Percentiles rank a stretch among this genome's conserved stretches.
Conservation (phyloP, 2,888 invertebrate genomes). For the Hofmannophila pseudospretella region DNA sequence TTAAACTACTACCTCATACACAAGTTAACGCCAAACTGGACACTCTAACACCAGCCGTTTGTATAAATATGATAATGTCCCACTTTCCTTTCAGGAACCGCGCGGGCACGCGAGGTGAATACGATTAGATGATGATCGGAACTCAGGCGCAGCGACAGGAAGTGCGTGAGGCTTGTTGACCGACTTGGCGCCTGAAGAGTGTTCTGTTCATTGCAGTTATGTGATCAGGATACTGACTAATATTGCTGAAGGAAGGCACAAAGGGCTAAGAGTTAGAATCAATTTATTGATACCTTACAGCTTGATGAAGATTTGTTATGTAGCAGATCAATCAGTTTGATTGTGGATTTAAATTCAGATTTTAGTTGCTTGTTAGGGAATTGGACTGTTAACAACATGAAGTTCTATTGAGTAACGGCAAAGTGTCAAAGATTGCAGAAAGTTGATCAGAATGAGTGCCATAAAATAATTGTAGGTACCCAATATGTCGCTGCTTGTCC, state of each 20-base stretch:
- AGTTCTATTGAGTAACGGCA: too few relatives aligned
- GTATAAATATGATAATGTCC: constrained; percentile 64
- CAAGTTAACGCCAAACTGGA: constrained; percentile 17
- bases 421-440: too few relatives aligned
- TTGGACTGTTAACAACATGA: too few relatives aligned
- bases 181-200: constrained; percentile 17
- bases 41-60: constrained; percentile 22
- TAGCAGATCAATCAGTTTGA: too few relatives aligned
- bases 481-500: too few relatives aligned
- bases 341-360: too few relatives aligned
- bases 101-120: constrained; percentile 46
- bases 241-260: not conserved
- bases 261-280: too few relatives aligned
- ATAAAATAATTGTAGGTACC: too few relatives aligned
- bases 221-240: constrained; percentile 24
- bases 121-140: constrained; percentile 35
- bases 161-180: constrained; percentile 29
- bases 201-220: constrained; percentile 22
- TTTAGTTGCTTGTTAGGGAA: too few relatives aligned
- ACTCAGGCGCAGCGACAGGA: constrained; percentile 29
- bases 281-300: too few relatives aligned
- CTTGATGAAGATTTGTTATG: too few relatives aligned
- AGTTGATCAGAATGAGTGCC: too few relatives aligned
- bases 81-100: constrained; percentile 64
- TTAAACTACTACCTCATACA: not conserved